Evolutionary conservation across 2,113 vertebrate genomes (phyloP).

Genomic region (Geococcyx californianus): DNA sequence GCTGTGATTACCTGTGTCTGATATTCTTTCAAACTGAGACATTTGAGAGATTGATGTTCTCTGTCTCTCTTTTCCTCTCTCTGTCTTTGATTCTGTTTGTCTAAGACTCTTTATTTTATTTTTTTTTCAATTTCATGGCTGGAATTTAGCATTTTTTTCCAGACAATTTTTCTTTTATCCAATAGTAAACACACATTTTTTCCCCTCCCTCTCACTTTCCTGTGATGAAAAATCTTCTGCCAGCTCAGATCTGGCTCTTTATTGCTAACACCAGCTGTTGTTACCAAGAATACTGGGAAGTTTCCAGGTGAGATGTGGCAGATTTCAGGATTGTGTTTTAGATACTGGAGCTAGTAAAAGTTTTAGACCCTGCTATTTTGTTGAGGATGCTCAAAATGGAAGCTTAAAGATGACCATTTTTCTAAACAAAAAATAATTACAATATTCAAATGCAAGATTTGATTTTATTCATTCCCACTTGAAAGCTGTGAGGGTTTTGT

Average conservation of each 20-base stretch:
- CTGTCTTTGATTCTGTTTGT: background rate
- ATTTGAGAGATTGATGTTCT: fast-evolving
- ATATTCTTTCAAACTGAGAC: background rate
- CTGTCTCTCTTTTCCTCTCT: background rate
- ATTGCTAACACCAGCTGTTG: background rate
- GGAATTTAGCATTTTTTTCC: background rate
- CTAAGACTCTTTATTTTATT: background rate
- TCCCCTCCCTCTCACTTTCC: background rate
- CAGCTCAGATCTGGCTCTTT: background rate
- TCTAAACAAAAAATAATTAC: background rate
- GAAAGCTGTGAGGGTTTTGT: background rate
- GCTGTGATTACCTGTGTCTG: background rate
- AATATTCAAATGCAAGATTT: background rate
- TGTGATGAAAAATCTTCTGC: background rate
- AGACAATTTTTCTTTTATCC: background rate
- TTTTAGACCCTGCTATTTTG: background rate
- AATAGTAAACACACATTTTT: background rate
- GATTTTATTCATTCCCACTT: background rate
- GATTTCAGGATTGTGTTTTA: background rate
- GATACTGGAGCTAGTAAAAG: background rate
- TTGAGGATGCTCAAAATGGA: background rate
- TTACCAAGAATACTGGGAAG: background rate
- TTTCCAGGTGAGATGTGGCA: background rate
- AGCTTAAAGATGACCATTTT: background rate
- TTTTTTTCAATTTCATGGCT: background rate